These are phyloP conservation scores for Chrysomela aeneicollis DNA, from an alignment of 2,888 invertebrate species.

Conservation along the genomic window DNA sequence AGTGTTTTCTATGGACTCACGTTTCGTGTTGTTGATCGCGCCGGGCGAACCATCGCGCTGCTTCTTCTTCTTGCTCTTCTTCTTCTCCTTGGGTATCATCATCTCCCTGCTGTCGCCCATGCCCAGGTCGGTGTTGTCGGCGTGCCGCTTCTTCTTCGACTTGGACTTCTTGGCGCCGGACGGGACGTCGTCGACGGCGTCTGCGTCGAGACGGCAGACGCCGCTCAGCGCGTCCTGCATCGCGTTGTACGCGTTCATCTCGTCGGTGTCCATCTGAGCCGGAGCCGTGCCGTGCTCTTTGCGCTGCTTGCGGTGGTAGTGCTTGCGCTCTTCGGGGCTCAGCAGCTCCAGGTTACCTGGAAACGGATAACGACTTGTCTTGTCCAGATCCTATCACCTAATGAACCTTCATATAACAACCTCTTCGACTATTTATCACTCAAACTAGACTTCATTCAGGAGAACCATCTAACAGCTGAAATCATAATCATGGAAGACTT, in stretches of 20 bases:
- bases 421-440: no score
- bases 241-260: constrained; percentile 59
- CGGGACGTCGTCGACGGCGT: constrained; percentile 54
- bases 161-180: constrained; percentile 56
- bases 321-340: constrained; percentile 60
- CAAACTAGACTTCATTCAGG: no score
- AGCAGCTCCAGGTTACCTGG: constrained; percentile 58
- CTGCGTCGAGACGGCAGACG: constrained; percentile 31
- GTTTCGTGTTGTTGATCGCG: constrained; percentile 48
- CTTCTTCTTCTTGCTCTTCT: constrained; percentile 60
- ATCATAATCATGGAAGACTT: no score
- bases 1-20: constrained; percentile 25
- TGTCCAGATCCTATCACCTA: no score
- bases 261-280: constrained; percentile 57
- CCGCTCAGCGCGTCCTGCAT: constrained; percentile 57
- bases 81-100: constrained; percentile 61
- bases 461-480: no score
- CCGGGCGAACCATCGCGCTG: constrained; percentile 52
- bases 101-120: constrained; percentile 61
- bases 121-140: constrained; percentile 48
- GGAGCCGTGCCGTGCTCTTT: constrained; percentile 50
- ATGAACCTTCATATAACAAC: no score
- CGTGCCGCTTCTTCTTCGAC: constrained; percentile 54
- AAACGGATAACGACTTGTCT: no score
- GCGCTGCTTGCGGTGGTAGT: constrained; percentile 54